Evolutionary conservation across 1,140 invertebrate species (phyloP), one percentile per base, ranked within the genome.

Genomic region (Macrosteles quadrilineatus): DNA sequence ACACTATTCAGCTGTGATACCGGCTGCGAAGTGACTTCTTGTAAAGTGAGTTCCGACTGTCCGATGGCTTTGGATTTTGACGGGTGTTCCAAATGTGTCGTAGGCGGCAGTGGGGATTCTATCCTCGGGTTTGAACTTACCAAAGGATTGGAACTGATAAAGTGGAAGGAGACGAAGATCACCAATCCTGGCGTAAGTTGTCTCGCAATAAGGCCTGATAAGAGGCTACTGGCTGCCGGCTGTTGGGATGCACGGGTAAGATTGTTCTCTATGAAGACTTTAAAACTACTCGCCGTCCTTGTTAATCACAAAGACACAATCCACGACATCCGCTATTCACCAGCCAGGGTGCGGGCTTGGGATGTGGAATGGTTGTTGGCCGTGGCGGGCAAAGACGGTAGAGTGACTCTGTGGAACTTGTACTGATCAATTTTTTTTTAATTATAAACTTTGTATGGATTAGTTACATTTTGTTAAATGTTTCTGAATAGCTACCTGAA

Each of bases 211-310:
- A 83, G 91, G 67, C 75, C 80, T 0, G 92, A 94, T 81, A 83
- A 87, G 12, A 92, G 90, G 79, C 87, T 95, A 4, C 87, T 94
- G 76, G 86, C 87, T 23, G 83, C 85, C 25, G 92, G 87, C 36
- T 88, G 91, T 23, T 93, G 90, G 89, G 92, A 95, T 77, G 87
- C 87, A 2, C 85, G 86, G 59, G 83, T 94, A 47, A 82, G 91
- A 75, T 83, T 94, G 72, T 94, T 89, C 78, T 90, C 91, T 3
- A 90, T 89, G 86, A 92, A 91, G 77, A 90, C 86, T 67, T 78
- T 93, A 11, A 84, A 89, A 57, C 86, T 89, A 1, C 77, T 95
- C 59, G 92, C 88, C 9, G 88, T 93, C 70, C 80, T 95, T 14
- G 87, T 86, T 36, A 87, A 90, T 75, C 90, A 92, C 73, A 84